Evolutionary conservation across 2,797 vertebrate genomes (phyloP), one percentile per base, ranked within the genome.

Genomic region (Sciaenops ocellatus): DNA sequence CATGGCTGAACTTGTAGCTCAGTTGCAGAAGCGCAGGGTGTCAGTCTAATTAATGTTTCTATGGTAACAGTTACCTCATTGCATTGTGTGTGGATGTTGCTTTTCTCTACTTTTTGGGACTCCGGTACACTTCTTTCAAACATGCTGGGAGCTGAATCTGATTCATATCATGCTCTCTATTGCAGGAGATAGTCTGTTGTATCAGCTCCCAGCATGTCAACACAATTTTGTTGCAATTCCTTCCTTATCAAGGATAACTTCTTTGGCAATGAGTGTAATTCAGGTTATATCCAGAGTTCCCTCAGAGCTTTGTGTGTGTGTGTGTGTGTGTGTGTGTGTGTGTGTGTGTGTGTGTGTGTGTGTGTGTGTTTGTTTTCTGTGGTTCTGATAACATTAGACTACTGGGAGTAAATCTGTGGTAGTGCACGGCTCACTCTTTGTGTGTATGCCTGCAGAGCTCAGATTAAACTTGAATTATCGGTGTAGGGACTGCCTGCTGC

Each of bases 391-490:
- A 91, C 83, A 76, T 86, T 84, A 79, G 71, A 77, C 87, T 73
- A 84, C 69, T 73, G 82, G 78, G 84, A 89, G 84, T 88, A 85
- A 85, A 90, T 87, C 78, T 83, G 82, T 59, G 70, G 63, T 59
- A 67, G 59, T 67, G 81, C 69, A 61, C 46, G 6, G 66, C 78
- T 79, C 70, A 12, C 75, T 74, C 59, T 80, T 74, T 81, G 73
- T 57, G 83, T 77, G 78, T 42, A 11, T 46, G 64, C 83, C 93
- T 93, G 92, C 91, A 87, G 84, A 83, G 86, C 88, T 85, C 86
- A 84, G 92, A 93, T 95, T 94, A 93, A 93, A 93, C 87, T 89
- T 87, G 81, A 91, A 91, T 92, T 93, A 91, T 93, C 77, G 71
- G 87, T 61, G 69, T 34, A 48, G 79, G 76, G 76, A 86, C 84